Evolutionary conservation across 2,797 vertebrate species (phyloP).

Genomic region (Platyrinchus mystaceus): DNA sequence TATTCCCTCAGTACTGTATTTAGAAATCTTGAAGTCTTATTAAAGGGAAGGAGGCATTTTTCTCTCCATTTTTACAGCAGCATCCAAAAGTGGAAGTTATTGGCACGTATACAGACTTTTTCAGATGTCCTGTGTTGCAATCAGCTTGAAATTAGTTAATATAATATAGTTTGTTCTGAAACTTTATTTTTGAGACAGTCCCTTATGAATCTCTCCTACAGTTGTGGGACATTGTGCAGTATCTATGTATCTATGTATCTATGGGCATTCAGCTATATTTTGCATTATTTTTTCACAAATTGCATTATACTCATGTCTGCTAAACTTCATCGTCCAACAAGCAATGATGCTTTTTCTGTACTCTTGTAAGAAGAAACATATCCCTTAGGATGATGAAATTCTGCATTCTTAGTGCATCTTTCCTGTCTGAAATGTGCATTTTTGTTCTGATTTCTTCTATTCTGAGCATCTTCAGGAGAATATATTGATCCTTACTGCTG

Average conservation of each 20-base stretch:
- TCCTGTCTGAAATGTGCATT: not conserved
- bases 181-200: not conserved
- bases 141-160: not conserved
- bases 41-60: not conserved
- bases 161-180: not conserved
- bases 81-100: not conserved
- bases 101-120: not conserved
- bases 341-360: not conserved
- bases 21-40: not conserved
- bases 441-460: not conserved
- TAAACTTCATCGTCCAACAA: not conserved
- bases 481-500: not conserved
- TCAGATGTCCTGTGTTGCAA: not conserved
- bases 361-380: not conserved
- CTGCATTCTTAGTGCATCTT: not conserved
- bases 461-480: not conserved
- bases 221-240: not conserved
- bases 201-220: not conserved
- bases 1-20: not conserved
- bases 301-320: not conserved
- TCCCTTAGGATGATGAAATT: not conserved
- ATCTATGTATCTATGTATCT: too few species aligned
- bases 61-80: not conserved
- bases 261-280: not conserved
- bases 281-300: not conserved